Percentiles rank a stretch among this genome's conserved stretches.
Conservation (phyloP, 2,797 vertebrate genomes). For the Gymnoscopelus microlampas region DNA sequence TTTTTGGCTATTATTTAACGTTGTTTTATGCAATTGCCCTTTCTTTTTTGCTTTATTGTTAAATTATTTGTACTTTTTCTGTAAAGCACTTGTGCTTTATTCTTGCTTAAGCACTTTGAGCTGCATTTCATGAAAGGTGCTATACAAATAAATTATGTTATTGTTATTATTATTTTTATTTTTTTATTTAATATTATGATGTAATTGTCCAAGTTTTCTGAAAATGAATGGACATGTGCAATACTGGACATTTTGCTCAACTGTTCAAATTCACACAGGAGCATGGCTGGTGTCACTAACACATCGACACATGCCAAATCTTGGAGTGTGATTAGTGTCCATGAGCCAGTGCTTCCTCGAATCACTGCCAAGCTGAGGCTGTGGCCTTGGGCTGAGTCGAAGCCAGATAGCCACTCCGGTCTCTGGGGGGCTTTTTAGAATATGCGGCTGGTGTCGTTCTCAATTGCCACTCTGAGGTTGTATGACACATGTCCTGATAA, state of each 20-base stretch:
- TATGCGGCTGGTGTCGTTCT: conserved; percentile 20
- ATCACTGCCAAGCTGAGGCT: conserved; percentile 31
- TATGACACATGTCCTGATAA: conserved; percentile 39
- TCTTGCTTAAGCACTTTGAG: no score
- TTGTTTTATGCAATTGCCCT: no score
- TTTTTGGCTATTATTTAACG: no score
- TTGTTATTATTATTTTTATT: not conserved
- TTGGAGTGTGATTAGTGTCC: conserved; percentile 27
- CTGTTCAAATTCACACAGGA: not conserved
- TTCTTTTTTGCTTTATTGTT: no score
- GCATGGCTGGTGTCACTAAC: conserved; percentile 8
- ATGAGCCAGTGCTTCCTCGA: conserved; percentile 28
- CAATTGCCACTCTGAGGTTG: conserved; percentile 26
- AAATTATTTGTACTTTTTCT: no score
- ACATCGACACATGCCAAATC: conserved; percentile 11
- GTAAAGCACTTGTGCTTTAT: no score
- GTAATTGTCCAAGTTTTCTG: not conserved
- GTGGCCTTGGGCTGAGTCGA: conserved; percentile 20
- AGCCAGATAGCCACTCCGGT: conserved; percentile 34
- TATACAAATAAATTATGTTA: no score
- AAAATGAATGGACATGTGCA: not conserved
- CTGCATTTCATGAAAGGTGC: no score
- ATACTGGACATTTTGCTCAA: not conserved
- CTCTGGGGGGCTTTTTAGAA: conserved; percentile 15
- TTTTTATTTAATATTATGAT: no score